Evolutionary conservation across 2,888 invertebrate genomes (phyloP).

Genomic region (Blera fallax): DNA sequence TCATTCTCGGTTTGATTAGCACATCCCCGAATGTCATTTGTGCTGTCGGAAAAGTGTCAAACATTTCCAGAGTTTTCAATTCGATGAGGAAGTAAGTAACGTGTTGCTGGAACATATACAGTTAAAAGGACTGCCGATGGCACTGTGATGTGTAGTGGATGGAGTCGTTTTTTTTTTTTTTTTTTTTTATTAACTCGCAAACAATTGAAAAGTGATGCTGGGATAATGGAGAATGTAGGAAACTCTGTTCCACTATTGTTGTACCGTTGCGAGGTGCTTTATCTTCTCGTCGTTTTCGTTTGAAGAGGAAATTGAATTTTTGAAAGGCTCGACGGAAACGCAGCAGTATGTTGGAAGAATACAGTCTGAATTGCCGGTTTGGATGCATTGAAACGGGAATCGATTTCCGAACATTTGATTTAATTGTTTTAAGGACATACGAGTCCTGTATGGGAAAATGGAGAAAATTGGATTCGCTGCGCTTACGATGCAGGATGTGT

Average conservation of each 20-base stretch:
- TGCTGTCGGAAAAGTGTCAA: conserved; percentile 52
- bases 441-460: too few relatives aligned
- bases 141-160: neutral
- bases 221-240: conserved; percentile 24
- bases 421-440: conserved; percentile 16
- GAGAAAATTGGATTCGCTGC: too few relatives aligned
- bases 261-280: conserved; percentile 13
- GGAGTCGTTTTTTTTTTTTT: neutral
- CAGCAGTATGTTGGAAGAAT: neutral
- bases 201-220: conserved; percentile 42
- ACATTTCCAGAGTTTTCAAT: conserved; percentile 49
- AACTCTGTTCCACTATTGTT: conserved; percentile 31
- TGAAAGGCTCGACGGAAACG: conserved; percentile 40
- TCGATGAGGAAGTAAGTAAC: conserved; percentile 37
- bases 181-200: conserved; percentile 28
- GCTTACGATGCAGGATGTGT: too few relatives aligned
- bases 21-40: conserved; percentile 40
- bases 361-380: neutral
- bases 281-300: conserved; percentile 31
- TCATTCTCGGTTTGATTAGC: conserved; percentile 35
- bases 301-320: conserved; percentile 52
- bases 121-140: neutral
- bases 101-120: conserved; percentile 16
- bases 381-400: neutral
- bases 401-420: neutral